Base-by-base conservation (phyloP, 2,797 vertebrate genomes). In the Pogonophryne albipinna region DNA sequence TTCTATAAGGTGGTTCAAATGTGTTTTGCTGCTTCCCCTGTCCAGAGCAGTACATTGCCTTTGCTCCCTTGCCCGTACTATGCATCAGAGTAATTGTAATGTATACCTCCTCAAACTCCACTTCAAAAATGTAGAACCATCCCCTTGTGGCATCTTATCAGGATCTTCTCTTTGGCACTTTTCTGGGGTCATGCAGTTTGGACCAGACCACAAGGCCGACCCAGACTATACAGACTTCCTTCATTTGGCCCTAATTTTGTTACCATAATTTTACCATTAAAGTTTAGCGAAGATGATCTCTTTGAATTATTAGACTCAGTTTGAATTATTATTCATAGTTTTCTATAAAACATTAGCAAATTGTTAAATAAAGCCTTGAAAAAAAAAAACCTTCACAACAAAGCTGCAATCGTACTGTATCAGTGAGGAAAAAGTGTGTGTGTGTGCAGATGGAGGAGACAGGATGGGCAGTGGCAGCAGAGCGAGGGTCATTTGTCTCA, bases 401-500 rank as follows among this genome's bases (percentile, higher is more conserved):
- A 61, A 51, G 6, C 42, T 53, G 19, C 17, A 49, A 23, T n/a
- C 17, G 15, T 27, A 9, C 1, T 38, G 34, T 20, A 63, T 49
- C 1, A n/a, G 52, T 34, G 16, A 27, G 44, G 12, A 58, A 34
- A 45, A 55, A 13, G n/a, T 47, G 15, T 34, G 45, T 78, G 60
- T 20, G 20, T 14, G 41, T 70, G 47, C 12, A 73, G 66, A 56
- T 20, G 67, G 55, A 68, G n/a, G 16, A 31, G 16, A 56, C 59
- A 52, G 23, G 17, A 66, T 41, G 19, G 38, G 53, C 67, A 42
- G 60, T 58, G 68, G 58, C 77, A 58, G 68, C 62, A 66, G 67
- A 83, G 65, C 68, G 6, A 38, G 34, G 87, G 87, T 89, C 90
- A 89, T 91, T 85, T 91, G 92, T 93, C 88, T 87, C 85, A 84